Evolutionary conservation across 2,113 vertebrate species (phyloP).

Genomic region (Etheostoma spectabile): DNA sequence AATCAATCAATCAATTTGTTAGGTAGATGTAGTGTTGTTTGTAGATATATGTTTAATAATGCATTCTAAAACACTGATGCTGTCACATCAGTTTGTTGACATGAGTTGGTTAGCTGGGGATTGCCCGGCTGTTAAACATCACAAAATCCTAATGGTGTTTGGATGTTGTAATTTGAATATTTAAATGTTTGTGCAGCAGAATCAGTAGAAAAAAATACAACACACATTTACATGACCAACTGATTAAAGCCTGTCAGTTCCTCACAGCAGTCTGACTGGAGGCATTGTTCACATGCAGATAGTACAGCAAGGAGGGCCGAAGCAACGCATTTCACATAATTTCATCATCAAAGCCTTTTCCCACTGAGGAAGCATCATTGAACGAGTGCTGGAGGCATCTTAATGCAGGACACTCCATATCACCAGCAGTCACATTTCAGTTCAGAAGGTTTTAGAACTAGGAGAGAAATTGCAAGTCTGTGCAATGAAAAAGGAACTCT

Average conservation of each 20-base stretch:
- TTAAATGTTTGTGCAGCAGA: slow-evolving; percentile 28
- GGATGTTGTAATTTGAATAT: slow-evolving; percentile 28
- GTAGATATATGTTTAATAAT: not conserved
- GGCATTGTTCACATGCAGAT: slow-evolving; percentile 49
- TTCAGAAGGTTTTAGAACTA: slow-evolving; percentile 1
- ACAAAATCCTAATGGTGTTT: slow-evolving; percentile 13
- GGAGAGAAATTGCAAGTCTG: not conserved
- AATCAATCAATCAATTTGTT: no score
- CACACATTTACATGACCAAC: slow-evolving; percentile 24
- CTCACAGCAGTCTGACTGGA: slow-evolving; percentile 31
- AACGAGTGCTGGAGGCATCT: slow-evolving; percentile 49
- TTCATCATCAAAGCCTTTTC: slow-evolving; percentile 78
- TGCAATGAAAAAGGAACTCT: slow-evolving; percentile 11
- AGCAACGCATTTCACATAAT: slow-evolving; percentile 72
- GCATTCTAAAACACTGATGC: not conserved
- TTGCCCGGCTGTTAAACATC: slow-evolving; percentile 8
- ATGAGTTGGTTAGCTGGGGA: not conserved
- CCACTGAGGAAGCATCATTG: slow-evolving; percentile 37
- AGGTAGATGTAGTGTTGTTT: not conserved
- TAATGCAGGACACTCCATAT: slow-evolving; percentile 42
- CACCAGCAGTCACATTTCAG: slow-evolving; percentile 37
- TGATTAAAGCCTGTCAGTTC: slow-evolving; percentile 57
- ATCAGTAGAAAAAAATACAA: slow-evolving; percentile 22
- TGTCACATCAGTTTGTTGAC: not conserved
- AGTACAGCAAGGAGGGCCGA: slow-evolving; percentile 41